Base-by-base conservation (phyloP, 2,888 invertebrate genomes). In the Drosophila fungiperda region DNA sequence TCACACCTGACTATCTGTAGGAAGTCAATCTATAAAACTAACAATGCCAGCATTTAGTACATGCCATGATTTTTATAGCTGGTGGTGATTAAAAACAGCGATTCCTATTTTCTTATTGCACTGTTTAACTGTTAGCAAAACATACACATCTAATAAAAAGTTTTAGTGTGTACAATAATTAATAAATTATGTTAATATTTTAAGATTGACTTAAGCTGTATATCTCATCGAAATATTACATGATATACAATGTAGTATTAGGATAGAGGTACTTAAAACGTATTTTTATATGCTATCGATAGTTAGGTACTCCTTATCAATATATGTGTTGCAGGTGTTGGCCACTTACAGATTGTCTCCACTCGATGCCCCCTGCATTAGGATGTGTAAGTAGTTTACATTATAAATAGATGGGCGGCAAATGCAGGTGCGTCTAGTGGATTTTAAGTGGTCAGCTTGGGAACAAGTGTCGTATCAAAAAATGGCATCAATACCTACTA, bases 401-500 rank as follows among this genome's bases (percentile, higher is more conserved):
- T 57, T 81, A 86, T 84, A 84, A 88, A 83, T 88, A 65, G 61
- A 53, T 42, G 40, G 57, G 26, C 38, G 17, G 40, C 70, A 75
- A n/a, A 64, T 36, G 26, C 36, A 40, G 59, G 8, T 73, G 32
- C 15, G 55, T 35, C 29, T 38, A 59, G 33, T 45, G 23, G 33
- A 35, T 29, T 29, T 33, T 9, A 55, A 65, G 59, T 33, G 50
- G 36, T 33, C 2, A 23, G 20, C 20, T 64, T 63, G 5, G 15
- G 26, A 33, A 23, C 20, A 17, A n/a, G 8, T 23, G 15, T 17
- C 32, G n/a, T 40, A 58, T 6, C 20, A 73, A 50, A 29, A 26
- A 32, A 88, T 88, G 86, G 52, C 69, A 38, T 58, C 65, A 49
- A 70, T 87, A 60, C 77, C 80, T 15, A 87, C 79, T 12, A 73